Evolutionary conservation across 37 sponge, comb jelly and placozoan species (phyloP), one percentile per base, ranked within the genome.

Genomic region (Chondrilla cf. caribensis): DNA sequence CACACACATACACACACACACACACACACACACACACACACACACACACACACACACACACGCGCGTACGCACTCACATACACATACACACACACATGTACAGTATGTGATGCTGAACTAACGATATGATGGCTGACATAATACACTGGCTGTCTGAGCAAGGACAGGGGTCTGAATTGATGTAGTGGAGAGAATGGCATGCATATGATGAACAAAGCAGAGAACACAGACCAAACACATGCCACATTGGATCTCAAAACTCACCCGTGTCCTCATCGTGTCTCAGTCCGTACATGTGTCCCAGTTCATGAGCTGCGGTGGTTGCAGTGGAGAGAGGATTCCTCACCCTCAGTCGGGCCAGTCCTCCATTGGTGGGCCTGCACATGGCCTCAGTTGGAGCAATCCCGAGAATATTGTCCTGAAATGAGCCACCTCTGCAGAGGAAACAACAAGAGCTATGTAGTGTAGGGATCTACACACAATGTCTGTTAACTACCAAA

Each of bases 251-350:
- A 19, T 19, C 17, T 54, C 17, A n/a, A n/a, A 8, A 38, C n/a
- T 62, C 82, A 81, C 40, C 21, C n/a, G 43, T 40, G 15, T 38
- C 79, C 25, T 85, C 87, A 77, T 92, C 93, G 65, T 93, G 94
- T 2, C 21, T 39, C 85, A 93, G 84, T 54, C 82, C 76, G 29
- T 90, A 87, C 35, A 83, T 85, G 65, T 93, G 94, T 22, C 94
- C 94, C 81, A 93, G 40, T 51, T 93, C 94, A 72, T 93, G 94
- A 19, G 94, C 91, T 84, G 91, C 87, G 19, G 83, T 89, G 55
- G 75, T 68, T 31, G 66, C 81, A 21, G 44, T 24, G 25, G 76
- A 35, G 24, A 73, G 76, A 1, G 76, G 0, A 38, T 40, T 73
- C 3, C 41, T 85, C 6, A 47, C 51, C 88, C 54, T 93, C 84